Evolutionary conservation across 2,113 vertebrate species (phyloP).

Genomic region (Scatophagus argus): DNA sequence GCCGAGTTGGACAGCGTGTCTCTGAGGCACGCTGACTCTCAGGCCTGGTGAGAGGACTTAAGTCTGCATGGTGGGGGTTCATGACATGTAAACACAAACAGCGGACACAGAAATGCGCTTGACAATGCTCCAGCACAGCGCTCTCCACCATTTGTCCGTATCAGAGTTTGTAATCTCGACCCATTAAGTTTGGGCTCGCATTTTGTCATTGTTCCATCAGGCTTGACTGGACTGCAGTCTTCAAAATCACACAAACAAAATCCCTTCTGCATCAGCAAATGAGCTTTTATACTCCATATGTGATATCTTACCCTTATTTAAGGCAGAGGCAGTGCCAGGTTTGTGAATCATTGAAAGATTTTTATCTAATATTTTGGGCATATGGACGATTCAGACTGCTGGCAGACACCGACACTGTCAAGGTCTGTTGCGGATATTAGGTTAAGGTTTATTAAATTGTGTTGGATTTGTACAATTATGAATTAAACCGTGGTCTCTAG

Average conservation of each 20-base stretch:
- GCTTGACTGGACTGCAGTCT: too few species aligned
- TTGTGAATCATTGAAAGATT: slow-evolving; percentile 32
- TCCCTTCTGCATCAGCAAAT: not conserved
- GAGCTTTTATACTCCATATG: not conserved
- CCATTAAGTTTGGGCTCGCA: too few species aligned
- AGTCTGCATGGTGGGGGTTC: slow-evolving; percentile 11
- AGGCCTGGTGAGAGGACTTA: slow-evolving; percentile 7
- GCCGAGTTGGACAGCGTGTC: slow-evolving; percentile 5
- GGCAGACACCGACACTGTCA: slow-evolving; percentile 17
- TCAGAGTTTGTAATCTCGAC: not conserved
- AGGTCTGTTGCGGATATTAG: slow-evolving; percentile 37
- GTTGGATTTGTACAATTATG: slow-evolving; percentile 52
- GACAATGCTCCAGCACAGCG: not conserved
- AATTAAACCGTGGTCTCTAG: slow-evolving; percentile 12
- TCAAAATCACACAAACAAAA: too few species aligned
- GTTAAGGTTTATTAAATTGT: slow-evolving; percentile 36
- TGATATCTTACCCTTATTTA: not conserved
- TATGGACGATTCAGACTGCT: slow-evolving; percentile 48
- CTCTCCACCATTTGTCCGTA: not conserved
- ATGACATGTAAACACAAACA: slow-evolving; percentile 16
- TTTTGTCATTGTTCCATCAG: not conserved
- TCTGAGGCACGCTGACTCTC: slow-evolving; percentile 2
- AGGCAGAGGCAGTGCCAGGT: not conserved
- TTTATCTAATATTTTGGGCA: slow-evolving; percentile 31
- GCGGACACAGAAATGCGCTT: not conserved